Conservation (phyloP, 2,113 vertebrate genomes). For the Apteryx owenii region DNA sequence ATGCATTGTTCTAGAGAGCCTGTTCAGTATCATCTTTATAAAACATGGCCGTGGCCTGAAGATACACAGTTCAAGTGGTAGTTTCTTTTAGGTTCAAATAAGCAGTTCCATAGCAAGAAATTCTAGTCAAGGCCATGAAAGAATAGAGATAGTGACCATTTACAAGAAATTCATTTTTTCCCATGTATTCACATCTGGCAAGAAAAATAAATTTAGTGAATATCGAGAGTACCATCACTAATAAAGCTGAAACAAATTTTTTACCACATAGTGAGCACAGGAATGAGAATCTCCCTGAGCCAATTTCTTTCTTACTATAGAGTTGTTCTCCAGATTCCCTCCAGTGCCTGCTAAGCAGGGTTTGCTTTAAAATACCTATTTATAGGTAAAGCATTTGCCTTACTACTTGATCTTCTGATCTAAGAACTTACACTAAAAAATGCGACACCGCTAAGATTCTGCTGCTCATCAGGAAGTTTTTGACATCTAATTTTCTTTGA, state of each 20-base stretch:
- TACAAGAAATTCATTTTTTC: not conserved
- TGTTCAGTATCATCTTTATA: not conserved
- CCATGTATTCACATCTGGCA: not conserved
- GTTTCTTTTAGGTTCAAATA: not conserved
- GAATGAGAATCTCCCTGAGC: not conserved
- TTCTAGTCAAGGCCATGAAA: not conserved
- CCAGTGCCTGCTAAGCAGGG: not conserved
- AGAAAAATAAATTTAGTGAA: not conserved
- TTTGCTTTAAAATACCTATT: not conserved
- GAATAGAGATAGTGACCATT: not conserved
- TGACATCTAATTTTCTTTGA: not conserved
- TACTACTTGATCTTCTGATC: not conserved
- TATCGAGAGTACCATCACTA: not conserved
- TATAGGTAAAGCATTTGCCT: not conserved
- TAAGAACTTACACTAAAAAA: not conserved
- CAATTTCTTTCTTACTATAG: not conserved
- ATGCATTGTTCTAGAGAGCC: not conserved
- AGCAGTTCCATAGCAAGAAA: not conserved
- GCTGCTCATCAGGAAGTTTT: not conserved
- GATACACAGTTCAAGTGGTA: not conserved
- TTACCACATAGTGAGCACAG: not conserved
- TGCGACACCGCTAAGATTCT: not conserved
- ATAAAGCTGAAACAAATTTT: not conserved
- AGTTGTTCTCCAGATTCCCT: not conserved
- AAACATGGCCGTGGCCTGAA: not conserved